Percentiles rank a stretch among this genome's conserved stretches.
phyloP scores from a whole-genome alignment of 1,140 invertebrate species.

The Hypsibius dujardini region DNA sequence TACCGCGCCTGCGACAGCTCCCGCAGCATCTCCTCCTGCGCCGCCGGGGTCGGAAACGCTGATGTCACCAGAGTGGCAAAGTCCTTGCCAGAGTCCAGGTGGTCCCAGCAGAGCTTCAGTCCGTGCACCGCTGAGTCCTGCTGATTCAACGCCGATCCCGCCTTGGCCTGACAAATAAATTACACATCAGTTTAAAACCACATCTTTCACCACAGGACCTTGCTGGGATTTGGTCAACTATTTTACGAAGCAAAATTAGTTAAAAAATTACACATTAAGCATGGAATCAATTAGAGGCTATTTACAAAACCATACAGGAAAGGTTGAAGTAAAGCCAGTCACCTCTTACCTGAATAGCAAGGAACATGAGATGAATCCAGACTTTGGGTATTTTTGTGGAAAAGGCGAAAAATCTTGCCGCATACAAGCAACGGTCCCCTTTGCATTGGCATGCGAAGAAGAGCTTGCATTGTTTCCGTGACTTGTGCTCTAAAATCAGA shows the following conservation, averaged over 20 bases:
- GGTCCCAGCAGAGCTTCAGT: conserved; percentile 77
- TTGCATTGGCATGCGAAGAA: conserved; percentile 71
- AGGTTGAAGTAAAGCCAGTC: background rate
- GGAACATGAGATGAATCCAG: conserved; percentile 89
- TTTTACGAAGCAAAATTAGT: too few species aligned
- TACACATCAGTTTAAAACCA: too few species aligned
- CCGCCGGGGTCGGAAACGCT: conserved; percentile 68
- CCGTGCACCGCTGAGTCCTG: conserved; percentile 60
- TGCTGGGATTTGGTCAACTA: too few species aligned
- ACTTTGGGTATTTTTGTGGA: conserved; percentile 64
- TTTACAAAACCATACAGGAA: too few species aligned
- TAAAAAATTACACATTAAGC: too few species aligned
- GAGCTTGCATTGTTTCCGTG: conserved; percentile 64
- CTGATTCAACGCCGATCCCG: conserved; percentile 57
- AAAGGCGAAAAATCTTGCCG: conserved; percentile 61
- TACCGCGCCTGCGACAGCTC: conserved; percentile 68
- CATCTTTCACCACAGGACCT: too few species aligned
- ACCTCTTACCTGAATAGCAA: conserved; percentile 54
- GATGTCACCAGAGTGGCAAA: conserved; percentile 77
- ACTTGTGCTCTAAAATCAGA: conserved; percentile 54
- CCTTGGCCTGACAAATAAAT: conserved; percentile 44
- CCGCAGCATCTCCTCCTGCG: conserved; percentile 59
- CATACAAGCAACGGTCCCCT: conserved; percentile 72
- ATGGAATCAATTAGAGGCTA: too few species aligned
- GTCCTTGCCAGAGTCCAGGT: conserved; percentile 69